A percentile compares a stretch with the other conserved stretches of the same genome.
Conservation (phyloP, 2,797 vertebrate species). For the Chelmon rostratus region DNA sequence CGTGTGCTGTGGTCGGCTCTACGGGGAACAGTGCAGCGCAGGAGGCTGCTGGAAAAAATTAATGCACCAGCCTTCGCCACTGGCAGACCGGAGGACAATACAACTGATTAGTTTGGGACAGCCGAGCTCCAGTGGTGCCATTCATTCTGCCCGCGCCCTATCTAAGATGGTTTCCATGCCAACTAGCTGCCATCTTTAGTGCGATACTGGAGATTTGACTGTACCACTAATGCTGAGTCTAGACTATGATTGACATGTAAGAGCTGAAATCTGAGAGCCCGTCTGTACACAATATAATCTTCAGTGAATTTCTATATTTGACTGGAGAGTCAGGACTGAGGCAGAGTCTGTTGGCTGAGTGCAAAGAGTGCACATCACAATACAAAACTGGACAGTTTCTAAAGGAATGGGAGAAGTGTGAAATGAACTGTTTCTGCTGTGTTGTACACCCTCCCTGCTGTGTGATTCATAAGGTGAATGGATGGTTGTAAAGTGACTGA, state of each 20-base stretch:
- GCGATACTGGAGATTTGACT: conserved; percentile 33
- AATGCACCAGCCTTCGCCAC: conserved; percentile 12
- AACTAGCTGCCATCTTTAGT: conserved; percentile 54
- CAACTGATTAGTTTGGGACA: conserved; percentile 78
- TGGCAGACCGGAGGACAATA: conserved; percentile 67
- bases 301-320: background rate
- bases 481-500: conserved; percentile 59
- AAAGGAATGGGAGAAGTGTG: conserved; percentile 17
- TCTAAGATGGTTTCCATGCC: conserved; percentile 77
- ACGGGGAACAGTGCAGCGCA: conserved; percentile 5
- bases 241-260: background rate
- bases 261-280: background rate
- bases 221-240: background rate
- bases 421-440: conserved; percentile 22
- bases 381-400: conserved; percentile 1
- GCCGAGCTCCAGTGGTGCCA: conserved; percentile 57
- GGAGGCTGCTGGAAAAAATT: conserved; percentile 33
- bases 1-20: background rate
- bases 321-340: background rate
- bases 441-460: conserved; percentile 30
- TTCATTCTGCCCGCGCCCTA: conserved; percentile 46
- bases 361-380: conserved; percentile 2
- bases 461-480: conserved; percentile 56
- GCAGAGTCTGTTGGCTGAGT: background rate
- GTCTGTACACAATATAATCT: no score